Evolutionary conservation across 2,888 invertebrate genomes (phyloP), one percentile per base, ranked within the genome.

Genomic region (Brenthis hecate): DNA sequence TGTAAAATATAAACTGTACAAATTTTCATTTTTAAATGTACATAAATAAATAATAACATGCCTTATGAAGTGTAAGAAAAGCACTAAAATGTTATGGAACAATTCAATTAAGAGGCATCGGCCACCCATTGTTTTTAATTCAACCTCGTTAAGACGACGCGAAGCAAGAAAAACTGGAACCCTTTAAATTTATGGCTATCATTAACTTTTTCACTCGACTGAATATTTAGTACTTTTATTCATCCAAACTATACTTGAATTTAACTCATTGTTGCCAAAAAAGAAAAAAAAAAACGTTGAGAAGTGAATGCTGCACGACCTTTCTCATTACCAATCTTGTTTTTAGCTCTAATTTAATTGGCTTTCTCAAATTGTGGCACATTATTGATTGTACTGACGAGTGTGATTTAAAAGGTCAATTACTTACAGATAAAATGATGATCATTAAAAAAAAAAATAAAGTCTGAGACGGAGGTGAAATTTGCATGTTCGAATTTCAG

Each of bases 51-150:
- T 23, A 67, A 67, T 23, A 50, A 62, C 61, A 56, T 61, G 43
- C 19, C 66, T 66, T 71, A 66, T 66, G 66, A 66, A 47, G 71
- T 69, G 71, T 66, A 71, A 71, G 68, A 66, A 56, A 69, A 47
- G 56, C 60, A 53, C 43, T 58, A 66, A 65, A 65, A 66, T 69
- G 66, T 67, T 68, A 74, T 76, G 75, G 77, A 80, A 87, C 85
- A 84, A 81, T 85, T 87, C 85, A 88, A 85, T 88, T 71, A 65
- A 66, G 66, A 63, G 65, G 58, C 63, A 63, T 63, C 62, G 83
- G 78, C 85, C 85, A 84, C 85, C 86, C 87, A 87, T 89, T 89
- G 87, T 87, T 76, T 83, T 83, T 85, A 81, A 85, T 85, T 85
- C 85, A 85, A 84, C 85, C 86, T 89, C 85, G 83, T 89, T 89